Evolutionary conservation across 2,888 invertebrate genomes (phyloP), one percentile per base, ranked within the genome.

Genomic region (Podabrus alpinus): DNA sequence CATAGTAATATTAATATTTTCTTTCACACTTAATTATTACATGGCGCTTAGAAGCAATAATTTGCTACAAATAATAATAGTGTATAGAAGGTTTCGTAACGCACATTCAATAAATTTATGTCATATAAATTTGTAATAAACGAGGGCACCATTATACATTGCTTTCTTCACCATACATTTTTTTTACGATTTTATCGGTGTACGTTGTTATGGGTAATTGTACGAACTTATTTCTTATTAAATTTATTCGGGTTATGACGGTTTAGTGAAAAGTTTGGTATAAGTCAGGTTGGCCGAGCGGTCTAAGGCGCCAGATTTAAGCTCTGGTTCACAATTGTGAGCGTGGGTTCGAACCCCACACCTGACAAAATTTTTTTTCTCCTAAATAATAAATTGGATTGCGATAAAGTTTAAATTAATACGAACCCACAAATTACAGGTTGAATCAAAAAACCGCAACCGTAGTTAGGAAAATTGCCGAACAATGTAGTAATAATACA

Each of bases 271-370:
- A 19, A 19, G 4, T 19, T 19, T 19, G n/a, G 90, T 90, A n/a
- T n/a, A n/a, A 17, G 90, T 90, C 90, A 90, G 90, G 90, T 90
- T 91, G 91, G 90, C 91, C 91, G 91, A 91, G 91, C 90, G 90
- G 91, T 91, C 90, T 90, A 91, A 91, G 91, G 91, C 91, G 91
- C 90, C 90, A 91, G 91, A 91, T 89, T 91, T 91, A 91, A 91
- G 91, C 88, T 91, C 90, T 91, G 90, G 90, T 91, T 90, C 76
- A 66, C 90, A 66, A 71, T 59, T 59, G 90, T 89, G 90, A 89
- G 90, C 91, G 91, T 91, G 91, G 91, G 91, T 91, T 91, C 91
- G 90, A 91, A 91, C 90, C 90, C 91, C 91, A 90, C 90, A 90
- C 90, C 89, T 90, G 90, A 90, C 90, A 91, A 82, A 72, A n/a